Base-by-base conservation (phyloP, 2,113 vertebrate genomes). In the Onychorhynchus coronatus region DNA sequence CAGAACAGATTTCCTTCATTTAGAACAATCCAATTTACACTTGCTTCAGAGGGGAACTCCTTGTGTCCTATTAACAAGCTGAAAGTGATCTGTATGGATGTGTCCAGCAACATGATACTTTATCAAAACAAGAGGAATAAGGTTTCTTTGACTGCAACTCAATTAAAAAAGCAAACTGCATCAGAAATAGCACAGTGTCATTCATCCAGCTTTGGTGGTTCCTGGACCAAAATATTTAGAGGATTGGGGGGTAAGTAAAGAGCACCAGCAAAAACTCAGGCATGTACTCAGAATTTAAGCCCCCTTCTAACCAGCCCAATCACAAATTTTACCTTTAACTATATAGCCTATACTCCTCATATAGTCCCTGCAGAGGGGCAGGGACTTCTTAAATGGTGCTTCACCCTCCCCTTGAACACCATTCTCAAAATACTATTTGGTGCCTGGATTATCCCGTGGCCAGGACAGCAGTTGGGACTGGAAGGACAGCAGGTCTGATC, bases 11-110 rank as follows among this genome's bases (percentile, higher is more conserved):
- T 94, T 88, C 35, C 66, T 74, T 92, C 24, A 24, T 15, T 44
- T 92, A 74, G 31, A 94, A 83, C 72, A 86, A 92, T 90, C 84
- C 76, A 74, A 88, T 93, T 93, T 93, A 83, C 63, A 65, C 39
- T 71, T 95, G 55, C 35, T 91, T 92, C 52, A 86, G 31, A 53
- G 68, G 81, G 75, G 35, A 94, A 76, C 56, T 63, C 11, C 35
- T 84, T 0, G 0, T 84, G 35, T 81, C 68, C 37, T n/a, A 66
- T 81, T 78, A 91, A 65, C 47, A 65, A 91, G 17, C 18, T 88
- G 80, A 91, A 92, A 94, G 92, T 61, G 0, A 66, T 52, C 65
- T 65, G 50, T 75, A 50, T 81, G 52, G 24, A 67, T 89, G 33
- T 81, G 61, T 84, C 56, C 65, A 71, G 76, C 11, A 74, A 80